These are phyloP conservation scores for Percopsis transmontana DNA, from an alignment of 2,113 vertebrate genomes.

Conservation along the genomic window DNA sequence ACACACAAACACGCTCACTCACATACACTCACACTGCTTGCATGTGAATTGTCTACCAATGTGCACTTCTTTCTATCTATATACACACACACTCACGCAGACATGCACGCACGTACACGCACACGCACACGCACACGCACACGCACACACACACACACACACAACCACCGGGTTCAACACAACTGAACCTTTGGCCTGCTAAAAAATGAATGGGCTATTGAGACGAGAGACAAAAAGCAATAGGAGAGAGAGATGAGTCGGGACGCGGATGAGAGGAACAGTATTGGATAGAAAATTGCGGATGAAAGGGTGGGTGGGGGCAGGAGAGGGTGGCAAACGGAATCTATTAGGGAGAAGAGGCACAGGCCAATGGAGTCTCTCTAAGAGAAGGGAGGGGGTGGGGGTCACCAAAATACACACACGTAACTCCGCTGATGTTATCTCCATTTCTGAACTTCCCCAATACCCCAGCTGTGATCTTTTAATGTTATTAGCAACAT, in stretches of 20 bases:
- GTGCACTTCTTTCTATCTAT: too few relatives aligned
- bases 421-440: not conserved
- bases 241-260: constrained; percentile 35
- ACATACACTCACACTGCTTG: not conserved
- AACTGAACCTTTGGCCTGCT: constrained; percentile 62
- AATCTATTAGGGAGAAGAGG: constrained; percentile 6
- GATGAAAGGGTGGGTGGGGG: constrained; percentile 11
- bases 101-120: not conserved
- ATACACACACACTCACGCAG: not conserved
- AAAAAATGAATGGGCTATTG: constrained; percentile 67
- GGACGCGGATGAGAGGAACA: constrained; percentile 31
- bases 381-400: constrained; percentile 10
- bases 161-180: constrained; percentile 35
- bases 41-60: too few relatives aligned
- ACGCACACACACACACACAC: constrained; percentile 13
- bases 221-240: constrained; percentile 63
- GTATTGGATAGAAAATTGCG: constrained; percentile 32
- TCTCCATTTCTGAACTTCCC: not conserved
- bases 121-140: constrained; percentile 1
- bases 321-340: constrained; percentile 19
- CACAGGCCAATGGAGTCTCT: not conserved
- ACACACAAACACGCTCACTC: constrained; percentile 9
- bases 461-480: not conserved
- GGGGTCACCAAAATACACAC: not conserved
- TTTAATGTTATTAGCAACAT: constrained; percentile 20